A percentile compares a stretch with the other conserved stretches of the same genome.
These are phyloP conservation scores for Thereva nobilitata DNA, from an alignment of 2,888 invertebrate genomes.

Conservation along the genomic window DNA sequence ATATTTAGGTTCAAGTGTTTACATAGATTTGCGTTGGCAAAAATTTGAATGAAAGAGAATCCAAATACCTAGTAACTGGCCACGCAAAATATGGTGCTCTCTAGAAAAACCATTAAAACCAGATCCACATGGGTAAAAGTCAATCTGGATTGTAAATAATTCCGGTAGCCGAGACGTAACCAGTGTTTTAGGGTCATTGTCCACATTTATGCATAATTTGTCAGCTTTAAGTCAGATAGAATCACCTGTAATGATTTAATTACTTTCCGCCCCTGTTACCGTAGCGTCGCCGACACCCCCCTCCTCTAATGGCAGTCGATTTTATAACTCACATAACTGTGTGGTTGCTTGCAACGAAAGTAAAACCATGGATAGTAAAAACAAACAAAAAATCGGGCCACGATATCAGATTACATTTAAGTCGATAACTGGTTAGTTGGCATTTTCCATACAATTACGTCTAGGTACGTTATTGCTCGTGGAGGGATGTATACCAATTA, in stretches of 20 bases:
- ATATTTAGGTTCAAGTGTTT: too few species aligned
- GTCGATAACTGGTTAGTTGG: conserved; percentile 25
- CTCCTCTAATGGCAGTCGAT: conserved; percentile 8
- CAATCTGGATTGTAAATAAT: too few species aligned
- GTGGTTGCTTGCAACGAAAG: conserved; percentile 10
- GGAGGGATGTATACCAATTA: neutral
- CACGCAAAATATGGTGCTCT: too few species aligned
- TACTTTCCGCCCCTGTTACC: neutral
- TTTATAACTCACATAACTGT: neutral
- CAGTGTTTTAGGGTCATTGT: neutral
- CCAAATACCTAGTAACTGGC: too few species aligned
- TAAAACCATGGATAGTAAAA: conserved; percentile 20
- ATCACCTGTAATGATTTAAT: conserved; percentile 10
- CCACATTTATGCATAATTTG: conserved; percentile 6
- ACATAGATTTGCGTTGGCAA: too few species aligned
- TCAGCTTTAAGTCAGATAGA: conserved; percentile 8
- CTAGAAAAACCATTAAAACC: too few species aligned
- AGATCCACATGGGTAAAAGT: too few species aligned
- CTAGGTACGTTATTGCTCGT: neutral
- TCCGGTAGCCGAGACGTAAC: too few species aligned
- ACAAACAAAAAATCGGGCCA: conserved; percentile 14
- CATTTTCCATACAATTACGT: conserved; percentile 20
- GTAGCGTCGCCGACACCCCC: neutral
- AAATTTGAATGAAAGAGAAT: too few species aligned
- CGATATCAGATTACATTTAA: conserved; percentile 23